phyloP scores from a whole-genome alignment of 2,113 vertebrate genomes.

The Pipra filicauda region DNA sequence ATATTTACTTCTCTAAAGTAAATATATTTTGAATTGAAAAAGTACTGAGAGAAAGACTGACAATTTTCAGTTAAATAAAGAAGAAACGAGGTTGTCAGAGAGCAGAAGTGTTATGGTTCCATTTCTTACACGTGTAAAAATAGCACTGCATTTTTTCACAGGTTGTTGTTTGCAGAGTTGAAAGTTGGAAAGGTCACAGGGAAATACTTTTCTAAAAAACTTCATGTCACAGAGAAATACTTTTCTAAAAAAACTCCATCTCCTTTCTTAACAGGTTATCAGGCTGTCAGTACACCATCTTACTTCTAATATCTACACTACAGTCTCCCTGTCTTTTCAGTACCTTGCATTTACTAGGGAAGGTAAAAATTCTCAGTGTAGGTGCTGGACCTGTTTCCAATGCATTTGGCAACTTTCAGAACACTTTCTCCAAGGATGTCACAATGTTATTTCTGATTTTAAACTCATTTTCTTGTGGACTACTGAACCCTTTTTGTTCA shows the following conservation, averaged over 20 bases:
- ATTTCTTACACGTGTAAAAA: background rate
- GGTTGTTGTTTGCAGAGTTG: background rate
- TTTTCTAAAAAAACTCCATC: background rate
- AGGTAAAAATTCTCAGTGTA: background rate
- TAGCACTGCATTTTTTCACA: slow-evolving; percentile 17
- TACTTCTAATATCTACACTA: background rate
- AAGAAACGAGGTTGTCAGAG: background rate
- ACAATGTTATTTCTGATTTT: slow-evolving; percentile 6
- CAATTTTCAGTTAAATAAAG: background rate
- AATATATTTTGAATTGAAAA: background rate
- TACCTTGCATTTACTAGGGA: background rate
- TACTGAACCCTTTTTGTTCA: background rate
- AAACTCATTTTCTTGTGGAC: background rate
- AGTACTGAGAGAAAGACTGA: background rate
- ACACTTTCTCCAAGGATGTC: background rate
- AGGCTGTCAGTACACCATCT: background rate
- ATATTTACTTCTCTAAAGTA: background rate
- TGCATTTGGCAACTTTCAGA: background rate
- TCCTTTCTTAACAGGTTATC: background rate
- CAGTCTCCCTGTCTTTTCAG: background rate
- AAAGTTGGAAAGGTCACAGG: slow-evolving; percentile 15
- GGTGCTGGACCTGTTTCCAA: background rate
- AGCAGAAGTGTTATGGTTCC: background rate
- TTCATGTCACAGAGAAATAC: background rate
- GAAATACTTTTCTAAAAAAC: background rate